A percentile compares a stretch with the other conserved stretches of the same genome.
Conservation (phyloP, 1,140 invertebrate species). For the Trypoxylus dichotomus region DNA sequence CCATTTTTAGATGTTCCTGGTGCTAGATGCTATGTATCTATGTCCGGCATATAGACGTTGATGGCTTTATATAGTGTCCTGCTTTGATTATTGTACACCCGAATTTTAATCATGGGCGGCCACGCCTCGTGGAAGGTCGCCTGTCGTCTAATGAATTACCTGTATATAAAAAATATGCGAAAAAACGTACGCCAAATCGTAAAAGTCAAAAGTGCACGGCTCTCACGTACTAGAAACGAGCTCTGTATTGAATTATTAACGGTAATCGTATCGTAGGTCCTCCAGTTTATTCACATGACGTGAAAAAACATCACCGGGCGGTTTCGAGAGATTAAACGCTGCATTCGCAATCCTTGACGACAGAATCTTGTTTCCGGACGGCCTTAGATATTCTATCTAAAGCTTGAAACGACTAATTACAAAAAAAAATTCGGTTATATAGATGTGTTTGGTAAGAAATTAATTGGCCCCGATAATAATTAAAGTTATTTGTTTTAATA, state of each 20-base stretch:
- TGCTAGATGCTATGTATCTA: conserved; percentile 5
- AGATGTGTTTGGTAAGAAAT: not conserved
- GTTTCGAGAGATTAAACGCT: not conserved
- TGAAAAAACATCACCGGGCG: not conserved
- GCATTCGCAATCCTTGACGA: not conserved
- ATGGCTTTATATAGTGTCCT: conserved; percentile 14
- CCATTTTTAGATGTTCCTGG: not conserved
- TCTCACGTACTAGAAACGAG: not conserved
- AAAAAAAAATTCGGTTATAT: not conserved
- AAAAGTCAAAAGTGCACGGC: conserved; percentile 19
- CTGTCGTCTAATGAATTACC: conserved; percentile 1
- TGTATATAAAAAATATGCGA: conserved; percentile 15
- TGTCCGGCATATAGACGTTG: not conserved
- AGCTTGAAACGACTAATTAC: not conserved
- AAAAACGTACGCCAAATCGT: conserved; percentile 19
- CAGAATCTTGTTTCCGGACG: not conserved
- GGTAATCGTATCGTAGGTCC: not conserved
- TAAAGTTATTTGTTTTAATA: not conserved
- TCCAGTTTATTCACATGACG: not conserved
- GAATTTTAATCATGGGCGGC: conserved; percentile 9
- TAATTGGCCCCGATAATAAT: not conserved
- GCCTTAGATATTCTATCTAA: not conserved
- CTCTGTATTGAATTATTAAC: conserved; percentile 13
- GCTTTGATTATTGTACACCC: conserved; percentile 9
- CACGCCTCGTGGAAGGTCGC: conserved; percentile 15